These are phyloP conservation scores for Diogma glabrata DNA, from an alignment of 2,888 invertebrate species.

Conservation along the genomic window DNA sequence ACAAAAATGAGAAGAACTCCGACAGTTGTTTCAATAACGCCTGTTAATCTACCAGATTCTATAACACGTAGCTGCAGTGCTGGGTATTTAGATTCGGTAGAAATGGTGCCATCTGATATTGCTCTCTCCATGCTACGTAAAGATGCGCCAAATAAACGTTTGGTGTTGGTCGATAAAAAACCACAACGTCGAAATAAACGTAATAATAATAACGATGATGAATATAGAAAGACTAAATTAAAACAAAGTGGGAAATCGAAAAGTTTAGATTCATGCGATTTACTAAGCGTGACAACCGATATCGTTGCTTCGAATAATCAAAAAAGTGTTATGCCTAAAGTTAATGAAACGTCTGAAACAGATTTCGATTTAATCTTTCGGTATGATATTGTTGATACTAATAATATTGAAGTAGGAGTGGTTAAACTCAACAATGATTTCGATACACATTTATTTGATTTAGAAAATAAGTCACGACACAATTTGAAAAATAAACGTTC, in stretches of 20 bases:
- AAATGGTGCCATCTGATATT: conserved; percentile 63
- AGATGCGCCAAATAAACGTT: conserved; percentile 59
- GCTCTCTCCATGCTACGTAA: conserved; percentile 57
- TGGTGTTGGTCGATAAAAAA: conserved; percentile 62
- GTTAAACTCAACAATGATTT: too few relatives aligned
- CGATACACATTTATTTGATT: too few relatives aligned
- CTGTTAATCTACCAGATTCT: conserved; percentile 46
- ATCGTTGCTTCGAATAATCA: conserved; percentile 24
- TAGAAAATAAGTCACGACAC: too few relatives aligned
- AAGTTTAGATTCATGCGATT: conserved; percentile 75
- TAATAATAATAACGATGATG: not conserved
- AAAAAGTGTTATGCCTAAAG: conserved; percentile 28
- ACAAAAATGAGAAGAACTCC: conserved; percentile 38
- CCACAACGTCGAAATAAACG: conserved; percentile 33
- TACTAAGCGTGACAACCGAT: conserved; percentile 39
- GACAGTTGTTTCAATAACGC: conserved; percentile 55
- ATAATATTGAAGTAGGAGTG: too few relatives aligned
- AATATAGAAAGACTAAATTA: conserved; percentile 24
- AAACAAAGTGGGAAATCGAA: conserved; percentile 46
- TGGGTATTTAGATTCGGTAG: conserved; percentile 74
- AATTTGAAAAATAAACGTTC: too few relatives aligned
- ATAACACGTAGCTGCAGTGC: conserved; percentile 81
- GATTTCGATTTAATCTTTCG: conserved; percentile 19
- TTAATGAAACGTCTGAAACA: conserved; percentile 32
- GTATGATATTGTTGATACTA: not conserved